phyloP scores from a whole-genome alignment of 2,888 invertebrate genomes.

The Eristalinus aeneus region DNA sequence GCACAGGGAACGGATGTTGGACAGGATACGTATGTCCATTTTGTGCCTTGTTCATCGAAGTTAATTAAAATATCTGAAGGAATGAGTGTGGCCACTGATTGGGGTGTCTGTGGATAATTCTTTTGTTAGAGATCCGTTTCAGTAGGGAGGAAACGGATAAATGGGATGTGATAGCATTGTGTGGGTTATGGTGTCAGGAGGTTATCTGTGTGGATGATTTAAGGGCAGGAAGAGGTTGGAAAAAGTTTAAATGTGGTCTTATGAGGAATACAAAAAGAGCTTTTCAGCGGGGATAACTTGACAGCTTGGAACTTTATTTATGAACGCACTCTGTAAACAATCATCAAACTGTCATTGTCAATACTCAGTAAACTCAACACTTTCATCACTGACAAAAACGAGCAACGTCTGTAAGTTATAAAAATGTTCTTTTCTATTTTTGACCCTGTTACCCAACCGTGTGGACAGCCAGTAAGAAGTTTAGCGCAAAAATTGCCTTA shows the following conservation, averaged over 20 bases:
- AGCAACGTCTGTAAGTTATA: too few relatives aligned
- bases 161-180: background rate
- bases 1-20: constrained; percentile 23
- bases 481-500: too few relatives aligned
- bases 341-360: too few relatives aligned
- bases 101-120: background rate
- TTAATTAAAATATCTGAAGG: constrained; percentile 39
- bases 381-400: too few relatives aligned
- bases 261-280: too few relatives aligned
- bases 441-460: too few relatives aligned
- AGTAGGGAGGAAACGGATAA: background rate
- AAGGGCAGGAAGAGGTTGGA: background rate
- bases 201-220: background rate
- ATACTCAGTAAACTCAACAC: too few relatives aligned
- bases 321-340: too few relatives aligned
- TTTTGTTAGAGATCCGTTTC: background rate
- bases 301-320: too few relatives aligned
- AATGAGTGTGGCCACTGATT: constrained; percentile 22
- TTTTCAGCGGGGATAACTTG: too few relatives aligned
- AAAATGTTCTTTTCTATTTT: too few relatives aligned
- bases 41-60: constrained; percentile 21
- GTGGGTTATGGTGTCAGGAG: background rate
- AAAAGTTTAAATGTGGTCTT: background rate
- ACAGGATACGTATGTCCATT: constrained; percentile 19
- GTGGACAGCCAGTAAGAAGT: too few relatives aligned